Evolutionary conservation across 2,888 invertebrate species (phyloP).

Genomic region (Ennomos erosarius): DNA sequence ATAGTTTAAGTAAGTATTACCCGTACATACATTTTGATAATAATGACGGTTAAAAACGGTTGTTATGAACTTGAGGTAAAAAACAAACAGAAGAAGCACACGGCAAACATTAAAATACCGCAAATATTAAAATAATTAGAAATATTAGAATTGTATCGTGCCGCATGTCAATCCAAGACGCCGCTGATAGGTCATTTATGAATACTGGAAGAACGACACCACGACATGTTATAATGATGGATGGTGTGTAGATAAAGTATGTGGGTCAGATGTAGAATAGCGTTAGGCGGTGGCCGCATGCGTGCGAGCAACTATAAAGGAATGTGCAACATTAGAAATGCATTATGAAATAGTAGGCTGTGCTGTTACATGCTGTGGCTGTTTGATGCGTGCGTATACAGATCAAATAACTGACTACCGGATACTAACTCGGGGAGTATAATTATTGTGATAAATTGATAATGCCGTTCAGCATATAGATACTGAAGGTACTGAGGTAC

Average conservation of each 20-base stretch:
- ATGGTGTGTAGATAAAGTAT: conserved; percentile 68
- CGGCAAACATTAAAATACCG: not conserved
- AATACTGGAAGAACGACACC: conserved; percentile 30
- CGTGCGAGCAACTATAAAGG: conserved; percentile 44
- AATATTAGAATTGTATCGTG: not conserved
- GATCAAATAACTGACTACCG: conserved; percentile 44
- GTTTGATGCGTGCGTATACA: conserved; percentile 24
- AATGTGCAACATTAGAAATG: conserved; percentile 59
- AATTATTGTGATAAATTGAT: conserved; percentile 18
- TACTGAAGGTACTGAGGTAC: no score
- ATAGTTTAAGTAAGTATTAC: conserved; percentile 2
- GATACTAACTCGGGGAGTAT: conserved; percentile 39
- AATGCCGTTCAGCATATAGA: not conserved
- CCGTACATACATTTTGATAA: not conserved
- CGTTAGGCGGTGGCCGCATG: conserved; percentile 47
- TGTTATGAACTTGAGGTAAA: no score
- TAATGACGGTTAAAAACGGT: no score
- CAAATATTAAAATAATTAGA: not conserved
- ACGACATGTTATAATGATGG: conserved; percentile 49
- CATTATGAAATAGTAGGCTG: conserved; percentile 49
- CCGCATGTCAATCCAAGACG: conserved; percentile 4
- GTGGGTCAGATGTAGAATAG: conserved; percentile 70
- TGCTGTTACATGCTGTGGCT: not conserved
- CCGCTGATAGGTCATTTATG: conserved; percentile 33
- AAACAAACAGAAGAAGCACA: no score